Percentiles rank a stretch among this genome's conserved stretches.
Evolutionary conservation across 1,140 invertebrate species (phyloP).

Genomic region (Trachymyrmex cornetzi): DNA sequence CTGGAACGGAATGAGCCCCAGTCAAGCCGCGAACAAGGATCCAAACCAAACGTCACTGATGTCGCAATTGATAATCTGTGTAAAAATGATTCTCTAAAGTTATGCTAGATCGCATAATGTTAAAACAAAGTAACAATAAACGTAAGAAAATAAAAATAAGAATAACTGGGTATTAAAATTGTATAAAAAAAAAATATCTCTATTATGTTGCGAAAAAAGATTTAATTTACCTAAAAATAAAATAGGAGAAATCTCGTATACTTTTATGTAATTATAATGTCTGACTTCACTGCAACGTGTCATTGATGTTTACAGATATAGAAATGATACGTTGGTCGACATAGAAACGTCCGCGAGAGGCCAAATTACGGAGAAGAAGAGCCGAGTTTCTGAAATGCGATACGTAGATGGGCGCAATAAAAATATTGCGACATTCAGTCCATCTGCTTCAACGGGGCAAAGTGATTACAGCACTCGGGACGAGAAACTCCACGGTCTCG

Average conservation of each 20-base stretch:
- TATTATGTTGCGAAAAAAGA: neutral
- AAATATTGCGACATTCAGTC: constrained; percentile 33
- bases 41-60: neutral
- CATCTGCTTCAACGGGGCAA: neutral
- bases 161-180: neutral
- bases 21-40: neutral
- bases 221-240: constrained; percentile 1
- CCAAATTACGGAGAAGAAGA: neutral
- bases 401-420: neutral
- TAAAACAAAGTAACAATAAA: neutral
- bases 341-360: neutral
- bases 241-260: neutral
- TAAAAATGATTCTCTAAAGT: constrained; percentile 27
- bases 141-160: neutral
- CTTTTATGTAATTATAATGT: neutral
- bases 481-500: neutral
- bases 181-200: neutral
- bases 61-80: neutral
- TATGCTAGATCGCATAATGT: neutral
- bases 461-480: constrained; percentile 5
- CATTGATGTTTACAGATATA: constrained; percentile 4
- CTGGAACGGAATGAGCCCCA: neutral
- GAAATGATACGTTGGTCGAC: neutral
- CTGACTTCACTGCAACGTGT: neutral
- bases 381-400: neutral